A percentile compares a stretch with the other conserved stretches of the same genome.
phyloP scores from a whole-genome alignment of 2,113 vertebrate genomes.

The Ursus arctos region DNA sequence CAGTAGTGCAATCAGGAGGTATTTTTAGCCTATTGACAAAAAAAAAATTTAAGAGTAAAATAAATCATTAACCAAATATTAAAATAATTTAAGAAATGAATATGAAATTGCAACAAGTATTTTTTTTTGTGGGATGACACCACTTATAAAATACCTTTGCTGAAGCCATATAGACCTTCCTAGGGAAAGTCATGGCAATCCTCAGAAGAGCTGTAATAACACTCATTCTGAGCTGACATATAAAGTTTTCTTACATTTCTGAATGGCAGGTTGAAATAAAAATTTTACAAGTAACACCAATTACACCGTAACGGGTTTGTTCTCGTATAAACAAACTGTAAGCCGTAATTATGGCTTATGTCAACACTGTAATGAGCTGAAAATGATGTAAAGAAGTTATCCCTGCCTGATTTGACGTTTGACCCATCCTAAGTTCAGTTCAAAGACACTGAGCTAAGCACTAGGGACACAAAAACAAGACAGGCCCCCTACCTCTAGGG shows the following conservation, averaged over 20 bases:
- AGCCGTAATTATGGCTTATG: constrained; percentile 1
- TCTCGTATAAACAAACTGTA: background rate
- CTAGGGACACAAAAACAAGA: constrained; percentile 27
- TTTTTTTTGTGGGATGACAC: constrained; percentile 27
- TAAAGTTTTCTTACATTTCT: constrained; percentile 29
- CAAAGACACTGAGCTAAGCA: constrained; percentile 14
- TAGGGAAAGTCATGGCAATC: background rate
- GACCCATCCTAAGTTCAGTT: constrained; percentile 34
- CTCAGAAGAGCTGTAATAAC: background rate
- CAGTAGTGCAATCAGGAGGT: constrained; percentile 97
- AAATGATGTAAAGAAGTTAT: constrained; percentile 19
- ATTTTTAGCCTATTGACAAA: constrained; percentile 93
- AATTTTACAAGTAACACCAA: constrained; percentile 17
- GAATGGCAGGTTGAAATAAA: constrained; percentile 30
- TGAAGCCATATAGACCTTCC: background rate
- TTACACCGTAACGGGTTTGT: background rate
- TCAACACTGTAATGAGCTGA: constrained; percentile 3
- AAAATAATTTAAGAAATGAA: constrained; percentile 72
- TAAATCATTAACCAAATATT: constrained; percentile 72
- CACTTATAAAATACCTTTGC: constrained; percentile 9
- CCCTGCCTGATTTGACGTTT: background rate
- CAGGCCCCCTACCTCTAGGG: background rate
- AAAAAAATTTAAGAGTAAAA: constrained; percentile 79
- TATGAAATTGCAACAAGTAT: constrained; percentile 31
- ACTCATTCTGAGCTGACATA: background rate